Base-by-base conservation (phyloP, 2,888 invertebrate genomes). In the Osedax frankpressi region DNA sequence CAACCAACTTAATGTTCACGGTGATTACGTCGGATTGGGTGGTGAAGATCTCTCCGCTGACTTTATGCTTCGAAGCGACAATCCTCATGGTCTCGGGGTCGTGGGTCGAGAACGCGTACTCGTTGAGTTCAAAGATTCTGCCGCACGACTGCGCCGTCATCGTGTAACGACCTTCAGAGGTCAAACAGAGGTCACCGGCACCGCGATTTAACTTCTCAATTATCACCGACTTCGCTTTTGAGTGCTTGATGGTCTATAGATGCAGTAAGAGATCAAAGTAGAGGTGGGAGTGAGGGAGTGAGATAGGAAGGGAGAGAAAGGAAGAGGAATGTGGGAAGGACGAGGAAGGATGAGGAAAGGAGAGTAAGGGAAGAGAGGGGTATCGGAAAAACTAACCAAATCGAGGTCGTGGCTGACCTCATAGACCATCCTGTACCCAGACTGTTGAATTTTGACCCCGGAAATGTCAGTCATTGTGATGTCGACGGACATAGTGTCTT, bases 111-210 rank as follows among this genome's bases (percentile, higher is more conserved):
- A 87, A 87, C 11, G 80, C 81, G 77, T 87, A 87, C 1, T 82
- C 80, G 1, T 86, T 80, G 71, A 86, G 85, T 30, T 87, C 86
- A 84, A 92, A 93, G 76, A 44, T 19, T 6, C 88, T 86, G 84
- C 94, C 94, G 81, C 95, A 95, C 70, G 93, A 90, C 76, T 88
- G 88, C 2, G 93, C 89, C 2, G 87, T 86, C 72, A 84, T 78
- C 69, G 80, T 78, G 76, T 83, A 84, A 28, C 81, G 78, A 2
- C 84, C 84, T 0, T 89, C 87, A 77, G 87, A 86, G 1, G 89
- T 87, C 65, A 94, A 88, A 83, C 95, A 95, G 79, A 90, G 88
- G 60, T 87, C 86, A 74, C 90, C 90, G 25, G 87, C 86, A 0
- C 92, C 44, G 44, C 44, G 44, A 19, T 44, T 6, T 11, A 44